These are phyloP conservation scores for Meiosimyza platycephala DNA, from an alignment of 2,888 invertebrate species.

Conservation along the genomic window DNA sequence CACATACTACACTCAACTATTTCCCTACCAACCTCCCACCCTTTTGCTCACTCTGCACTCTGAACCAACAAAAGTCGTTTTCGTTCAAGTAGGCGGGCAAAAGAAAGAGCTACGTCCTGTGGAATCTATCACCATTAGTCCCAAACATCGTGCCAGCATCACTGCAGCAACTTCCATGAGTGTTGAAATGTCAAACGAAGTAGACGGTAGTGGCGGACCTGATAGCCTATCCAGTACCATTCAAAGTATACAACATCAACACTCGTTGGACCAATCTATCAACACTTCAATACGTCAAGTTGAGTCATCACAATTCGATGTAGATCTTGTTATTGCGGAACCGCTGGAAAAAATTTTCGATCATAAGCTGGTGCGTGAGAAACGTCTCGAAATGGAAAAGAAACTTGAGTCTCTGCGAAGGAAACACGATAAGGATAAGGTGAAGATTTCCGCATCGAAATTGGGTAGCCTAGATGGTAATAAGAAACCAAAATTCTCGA, in stretches of 20 bases:
- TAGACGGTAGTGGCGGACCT: constrained; percentile 49
- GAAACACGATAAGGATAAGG: constrained; percentile 83
- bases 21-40: constrained; percentile 44
- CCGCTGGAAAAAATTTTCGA: constrained; percentile 83
- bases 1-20: constrained; percentile 35
- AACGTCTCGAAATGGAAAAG: constrained; percentile 85
- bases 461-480: constrained; percentile 72
- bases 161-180: constrained; percentile 58
- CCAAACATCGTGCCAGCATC: constrained; percentile 68
- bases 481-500: constrained; percentile 78
- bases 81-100: constrained; percentile 67
- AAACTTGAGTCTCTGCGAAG: constrained; percentile 85
- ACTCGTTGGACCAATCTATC: constrained; percentile 64
- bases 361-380: constrained; percentile 85
- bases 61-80: constrained; percentile 61
- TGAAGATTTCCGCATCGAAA: constrained; percentile 72
- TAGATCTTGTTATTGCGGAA: constrained; percentile 75
- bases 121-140: constrained; percentile 67
- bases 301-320: constrained; percentile 62
- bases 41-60: constrained; percentile 26
- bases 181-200: constrained; percentile 53
- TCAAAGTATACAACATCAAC: constrained; percentile 63
- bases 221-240: constrained; percentile 52
- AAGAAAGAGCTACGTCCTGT: constrained; percentile 65
- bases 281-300: constrained; percentile 61